Evolutionary conservation across 2,113 vertebrate species (phyloP), one percentile per base, ranked within the genome.

Genomic region (Crotalus helleri): DNA sequence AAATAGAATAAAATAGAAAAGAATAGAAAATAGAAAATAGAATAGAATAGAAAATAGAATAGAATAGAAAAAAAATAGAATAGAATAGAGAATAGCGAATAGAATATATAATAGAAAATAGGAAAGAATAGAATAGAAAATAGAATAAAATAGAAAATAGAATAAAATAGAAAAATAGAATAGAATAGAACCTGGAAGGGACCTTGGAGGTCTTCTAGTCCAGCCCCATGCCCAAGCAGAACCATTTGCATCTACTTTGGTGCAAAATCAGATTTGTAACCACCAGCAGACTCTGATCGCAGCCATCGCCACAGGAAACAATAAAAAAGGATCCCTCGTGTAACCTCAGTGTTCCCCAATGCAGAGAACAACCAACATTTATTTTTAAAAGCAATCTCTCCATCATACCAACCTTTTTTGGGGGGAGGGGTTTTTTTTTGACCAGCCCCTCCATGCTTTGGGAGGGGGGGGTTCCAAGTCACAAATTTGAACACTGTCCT

Each of bases 271-370:
- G 12, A 4, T 69, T 11, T 5, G 26, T n/a, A 13, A 69, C 58
- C 8, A 1, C 61, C 61, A n/a, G 26, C 12, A 69, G 61, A 5
- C 61, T 33, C n/a, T 15, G n/a, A 74, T 8, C 69, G 5, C n/a
- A 8, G 13, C 54, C 55, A 15, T 0, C 0, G 1, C 19, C 55
- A 57, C 4, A 1, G 5, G 6, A 74, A 33, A 74, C 13, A 7
- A 17, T 5, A n/a, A 2, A 33, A 17, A n/a, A 17, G 13, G 13
- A 2, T 17, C 64, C 6, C 13, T 6, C 0, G 17, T 17, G n/a
- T 74, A 33, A 74, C 69, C 69, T 2, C n/a, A 74, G 69, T 2
- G 13, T 74, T 33, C 13, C 69, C 69, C 69, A 33, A 5, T 39
- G 64, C 64, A 33, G 12, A 33, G 13, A 69, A 33, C 13, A 33